Evolutionary conservation across 2,113 vertebrate species (phyloP).

Genomic region (Zapornia atra): DNA sequence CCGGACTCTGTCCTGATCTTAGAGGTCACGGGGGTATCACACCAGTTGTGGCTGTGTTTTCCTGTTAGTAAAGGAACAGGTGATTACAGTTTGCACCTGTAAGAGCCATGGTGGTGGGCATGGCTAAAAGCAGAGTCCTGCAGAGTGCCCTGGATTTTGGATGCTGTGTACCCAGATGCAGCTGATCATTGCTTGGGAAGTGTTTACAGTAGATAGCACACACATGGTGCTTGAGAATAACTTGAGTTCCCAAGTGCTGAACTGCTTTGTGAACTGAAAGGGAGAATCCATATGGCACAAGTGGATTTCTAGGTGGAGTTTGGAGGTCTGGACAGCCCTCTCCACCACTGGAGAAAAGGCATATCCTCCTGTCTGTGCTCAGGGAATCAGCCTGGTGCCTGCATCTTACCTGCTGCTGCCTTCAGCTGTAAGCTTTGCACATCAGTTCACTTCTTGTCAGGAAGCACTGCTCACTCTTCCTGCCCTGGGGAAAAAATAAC

Average conservation of each 20-base stretch:
- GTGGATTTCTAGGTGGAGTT: background rate
- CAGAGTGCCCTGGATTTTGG: background rate
- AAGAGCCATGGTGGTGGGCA: rapidly evolving
- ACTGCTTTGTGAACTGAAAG: background rate
- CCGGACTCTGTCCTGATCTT: background rate
- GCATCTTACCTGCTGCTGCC: background rate
- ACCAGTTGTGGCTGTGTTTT: background rate
- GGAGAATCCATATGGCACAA: rapidly evolving
- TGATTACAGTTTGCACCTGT: rapidly evolving
- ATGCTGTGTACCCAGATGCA: background rate
- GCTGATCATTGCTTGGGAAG: rapidly evolving
- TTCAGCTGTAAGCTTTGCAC: background rate
- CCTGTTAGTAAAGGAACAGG: background rate
- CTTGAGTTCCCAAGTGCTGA: rapidly evolving
- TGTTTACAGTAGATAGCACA: background rate
- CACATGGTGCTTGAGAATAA: background rate
- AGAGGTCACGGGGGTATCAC: background rate
- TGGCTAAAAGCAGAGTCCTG: background rate
- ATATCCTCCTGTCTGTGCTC: background rate
- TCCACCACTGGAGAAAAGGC: background rate
- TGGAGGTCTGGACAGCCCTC: rapidly evolving
- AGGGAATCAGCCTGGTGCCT: background rate
- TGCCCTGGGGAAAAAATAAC: background rate
- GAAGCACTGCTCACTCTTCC: background rate
- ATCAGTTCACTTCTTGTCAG: background rate